Conservation (phyloP, 64 coral and sea anemone species). For the Pocillopora damicornis region DNA sequence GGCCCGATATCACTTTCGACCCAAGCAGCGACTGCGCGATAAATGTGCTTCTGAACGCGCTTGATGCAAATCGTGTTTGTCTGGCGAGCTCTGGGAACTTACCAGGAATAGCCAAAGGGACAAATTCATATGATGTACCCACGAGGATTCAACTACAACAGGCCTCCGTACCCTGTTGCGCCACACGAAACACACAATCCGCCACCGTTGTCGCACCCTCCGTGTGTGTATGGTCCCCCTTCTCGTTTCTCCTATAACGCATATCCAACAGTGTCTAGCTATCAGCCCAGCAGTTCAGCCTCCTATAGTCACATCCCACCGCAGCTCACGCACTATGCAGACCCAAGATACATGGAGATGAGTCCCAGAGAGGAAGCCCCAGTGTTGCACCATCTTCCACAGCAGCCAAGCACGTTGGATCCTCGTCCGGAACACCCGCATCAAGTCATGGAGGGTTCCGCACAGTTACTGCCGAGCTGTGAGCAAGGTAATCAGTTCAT, state of each 20-base stretch:
- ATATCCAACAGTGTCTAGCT: conserved; percentile 32
- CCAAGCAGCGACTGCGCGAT: conserved; percentile 33
- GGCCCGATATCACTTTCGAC: conserved; percentile 50
- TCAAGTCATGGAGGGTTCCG: conserved; percentile 21
- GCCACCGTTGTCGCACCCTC: conserved; percentile 59
- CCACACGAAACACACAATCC: conserved; percentile 50
- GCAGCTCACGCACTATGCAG: conserved; percentile 27
- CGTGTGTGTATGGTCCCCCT: conserved; percentile 56
- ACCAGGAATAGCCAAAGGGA: not conserved
- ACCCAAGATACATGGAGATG: conserved; percentile 45
- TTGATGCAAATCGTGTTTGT: not conserved
- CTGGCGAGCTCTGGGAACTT: conserved; percentile 1
- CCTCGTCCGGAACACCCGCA: not conserved
- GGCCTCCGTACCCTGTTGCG: conserved; percentile 26
- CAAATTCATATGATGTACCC: conserved; percentile 29
- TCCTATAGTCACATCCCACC: conserved; percentile 31
- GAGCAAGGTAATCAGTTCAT: conserved; percentile 59
- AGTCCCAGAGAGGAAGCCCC: conserved; percentile 28
- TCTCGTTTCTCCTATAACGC: conserved; percentile 39
- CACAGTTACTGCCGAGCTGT: conserved; percentile 30
- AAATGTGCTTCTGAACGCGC: conserved; percentile 15
- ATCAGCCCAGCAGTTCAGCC: conserved; percentile 26
- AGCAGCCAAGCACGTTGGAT: conserved; percentile 19
- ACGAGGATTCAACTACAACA: conserved; percentile 48
- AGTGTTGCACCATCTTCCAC: conserved; percentile 56